These are phyloP conservation scores for Sebastiscus albofasciatus DNA, from an alignment of 2,797 vertebrate species.

Conservation along the genomic window DNA sequence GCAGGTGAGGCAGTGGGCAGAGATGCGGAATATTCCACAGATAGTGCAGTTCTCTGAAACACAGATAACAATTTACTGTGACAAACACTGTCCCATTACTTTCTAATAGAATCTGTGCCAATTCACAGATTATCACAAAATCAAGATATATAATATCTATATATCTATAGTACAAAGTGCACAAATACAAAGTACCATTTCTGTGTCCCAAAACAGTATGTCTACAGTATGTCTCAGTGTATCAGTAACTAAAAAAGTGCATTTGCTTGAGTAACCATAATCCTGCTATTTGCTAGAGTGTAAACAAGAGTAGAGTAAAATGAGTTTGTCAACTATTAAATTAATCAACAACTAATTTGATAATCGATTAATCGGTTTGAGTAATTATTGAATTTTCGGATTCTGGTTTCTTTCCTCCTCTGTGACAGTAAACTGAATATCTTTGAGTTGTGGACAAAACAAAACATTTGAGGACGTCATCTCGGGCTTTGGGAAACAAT, in stretches of 20 bases:
- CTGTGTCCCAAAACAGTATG: not conserved
- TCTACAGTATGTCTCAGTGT: not conserved
- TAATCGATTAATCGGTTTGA: too few species aligned
- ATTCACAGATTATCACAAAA: not conserved
- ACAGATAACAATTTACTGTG: not conserved
- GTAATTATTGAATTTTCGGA: too few species aligned
- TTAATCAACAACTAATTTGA: too few species aligned
- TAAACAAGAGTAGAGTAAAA: too few species aligned
- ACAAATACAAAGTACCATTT: not conserved
- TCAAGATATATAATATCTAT: not conserved
- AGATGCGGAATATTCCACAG: constrained; percentile 85
- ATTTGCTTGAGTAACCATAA: not conserved
- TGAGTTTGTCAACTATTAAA: too few species aligned
- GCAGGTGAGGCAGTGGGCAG: constrained; percentile 85
- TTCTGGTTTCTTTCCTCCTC: too few species aligned
- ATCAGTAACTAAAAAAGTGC: not conserved
- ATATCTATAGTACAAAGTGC: not conserved
- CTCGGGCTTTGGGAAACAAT: too few species aligned
- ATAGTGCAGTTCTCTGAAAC: constrained; percentile 82
- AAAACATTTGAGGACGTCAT: too few species aligned
- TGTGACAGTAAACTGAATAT: too few species aligned
- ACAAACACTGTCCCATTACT: not conserved
- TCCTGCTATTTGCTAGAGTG: not conserved
- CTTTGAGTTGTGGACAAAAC: too few species aligned
- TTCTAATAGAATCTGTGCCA: not conserved